Evolutionary conservation across 2,888 invertebrate genomes (phyloP), one percentile per base, ranked within the genome.

Genomic region (Dinocampus coccinellae): DNA sequence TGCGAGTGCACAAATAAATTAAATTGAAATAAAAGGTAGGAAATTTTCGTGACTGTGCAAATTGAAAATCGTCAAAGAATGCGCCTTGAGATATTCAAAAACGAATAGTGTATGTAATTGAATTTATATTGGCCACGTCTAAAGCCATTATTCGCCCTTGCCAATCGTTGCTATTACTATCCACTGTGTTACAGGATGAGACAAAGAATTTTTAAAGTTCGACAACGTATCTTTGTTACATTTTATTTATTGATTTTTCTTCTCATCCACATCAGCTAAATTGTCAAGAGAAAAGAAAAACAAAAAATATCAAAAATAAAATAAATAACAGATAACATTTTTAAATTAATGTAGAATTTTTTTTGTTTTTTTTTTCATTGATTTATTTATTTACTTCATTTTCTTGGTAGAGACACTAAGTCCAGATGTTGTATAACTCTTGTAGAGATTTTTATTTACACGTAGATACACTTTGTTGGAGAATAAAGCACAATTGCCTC

Each of bases 1-100:
- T 24, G 64, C 52, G 72, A 57, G 63, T 70, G 70, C 70, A 72
- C 74, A 73, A 75, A 69, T 61, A 70, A 75, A 74, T 72, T 58
- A 65, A 72, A 64, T 72, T 47, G 22, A 39, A 69, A 52, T 62
- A 58, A 52, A 53, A 70, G 63, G 62, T 62, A 72, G 63, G 39
- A 58, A 47, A 60, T 60, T 61, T 70, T 70, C 65, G 63, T 64
- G 62, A 70, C 63, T 58, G 64, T 63, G 33, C 9, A 52, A 16
- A 52, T 52, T 47, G n/a, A 47, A 64, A 42, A 20, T 36, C 10
- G 36, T 42, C 47, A 4, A 39, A 16, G 9, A 47, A 47, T 47
- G 16, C 16, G 47, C 16, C 20, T 2, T 20, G 47, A 16, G 16
- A 47, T 47, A 1, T 47, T 20, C 1, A 16, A n/a, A 20, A 47